These are phyloP conservation scores for Mus minutoides DNA, from an alignment of 2,797 vertebrate species.

Conservation along the genomic window DNA sequence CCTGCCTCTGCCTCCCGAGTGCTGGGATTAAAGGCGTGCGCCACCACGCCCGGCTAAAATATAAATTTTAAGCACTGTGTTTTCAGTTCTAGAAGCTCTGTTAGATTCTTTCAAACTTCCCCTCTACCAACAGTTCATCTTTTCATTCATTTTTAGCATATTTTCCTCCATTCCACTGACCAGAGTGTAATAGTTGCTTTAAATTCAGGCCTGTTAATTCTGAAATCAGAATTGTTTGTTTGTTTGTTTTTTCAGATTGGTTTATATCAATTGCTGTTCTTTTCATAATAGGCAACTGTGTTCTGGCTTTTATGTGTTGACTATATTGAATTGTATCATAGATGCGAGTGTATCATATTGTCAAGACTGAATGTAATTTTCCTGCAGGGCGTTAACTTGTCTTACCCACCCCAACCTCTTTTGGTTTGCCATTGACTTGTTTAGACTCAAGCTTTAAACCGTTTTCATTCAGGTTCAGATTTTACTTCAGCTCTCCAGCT, in stretches of 20 bases:
- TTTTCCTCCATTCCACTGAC: not conserved
- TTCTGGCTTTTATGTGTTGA: conserved; percentile 24
- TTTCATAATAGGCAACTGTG: not conserved
- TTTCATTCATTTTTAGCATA: conserved; percentile 27
- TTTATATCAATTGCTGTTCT: not conserved
- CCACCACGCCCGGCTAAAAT: no score
- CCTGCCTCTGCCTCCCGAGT: no score
- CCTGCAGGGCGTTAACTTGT: not conserved
- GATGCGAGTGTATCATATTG: not conserved
- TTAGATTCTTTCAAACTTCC: not conserved
- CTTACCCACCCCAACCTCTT: not conserved
- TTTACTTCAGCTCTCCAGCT: not conserved
- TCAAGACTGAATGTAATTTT: conserved; percentile 9
- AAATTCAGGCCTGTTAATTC: conserved; percentile 49
- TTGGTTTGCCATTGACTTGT: conserved; percentile 40
- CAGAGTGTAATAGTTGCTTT: conserved; percentile 50
- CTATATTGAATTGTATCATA: not conserved
- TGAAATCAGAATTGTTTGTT: not conserved
- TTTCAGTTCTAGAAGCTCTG: conserved; percentile 19
- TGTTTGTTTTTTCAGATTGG: not conserved
- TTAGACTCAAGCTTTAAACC: conserved; percentile 29
- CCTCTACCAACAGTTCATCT: not conserved
- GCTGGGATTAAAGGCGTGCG: no score
- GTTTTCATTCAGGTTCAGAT: not conserved
- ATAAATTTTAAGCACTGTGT: conserved; percentile 29